Conservation (phyloP, 2,888 invertebrate species). For the Parnassius mnemosyne region DNA sequence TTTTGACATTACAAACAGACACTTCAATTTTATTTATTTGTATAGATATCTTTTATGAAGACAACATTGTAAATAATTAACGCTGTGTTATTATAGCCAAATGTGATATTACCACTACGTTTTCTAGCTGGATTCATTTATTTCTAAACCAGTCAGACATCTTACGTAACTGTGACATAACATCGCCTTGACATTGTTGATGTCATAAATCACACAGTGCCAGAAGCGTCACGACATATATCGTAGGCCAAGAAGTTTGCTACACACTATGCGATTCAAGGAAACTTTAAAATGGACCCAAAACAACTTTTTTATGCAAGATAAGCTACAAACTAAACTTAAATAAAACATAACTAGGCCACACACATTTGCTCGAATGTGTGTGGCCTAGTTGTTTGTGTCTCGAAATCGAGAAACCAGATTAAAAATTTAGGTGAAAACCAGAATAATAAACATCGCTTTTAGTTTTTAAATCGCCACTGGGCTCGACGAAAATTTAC, state of each 20-base stretch:
- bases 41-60: not conserved
- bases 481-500: constrained; percentile 33
- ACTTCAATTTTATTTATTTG: too few relatives aligned
- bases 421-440: constrained; percentile 6
- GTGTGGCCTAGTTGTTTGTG: too few relatives aligned
- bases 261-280: constrained; percentile 18
- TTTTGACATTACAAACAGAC: too few relatives aligned
- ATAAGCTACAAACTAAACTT: too few relatives aligned
- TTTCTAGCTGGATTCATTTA: constrained; percentile 28
- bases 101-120: constrained; percentile 20
- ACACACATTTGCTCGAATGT: not conserved
- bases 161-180: constrained; percentile 57
- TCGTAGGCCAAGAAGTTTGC: constrained; percentile 40
- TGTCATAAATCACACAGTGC: constrained; percentile 51
- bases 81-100: not conserved
- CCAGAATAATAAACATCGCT: not conserved
- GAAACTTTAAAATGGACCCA: constrained; percentile 12
- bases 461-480: not conserved
- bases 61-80: not conserved
- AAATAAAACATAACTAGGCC: too few relatives aligned
- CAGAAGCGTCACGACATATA: constrained; percentile 41
- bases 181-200: constrained; percentile 71
- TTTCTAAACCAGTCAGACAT: constrained; percentile 25
- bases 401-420: not conserved
- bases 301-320: not conserved